These are phyloP conservation scores for Pavo muticus DNA, from an alignment of 2,113 vertebrate genomes.

Conservation along the genomic window DNA sequence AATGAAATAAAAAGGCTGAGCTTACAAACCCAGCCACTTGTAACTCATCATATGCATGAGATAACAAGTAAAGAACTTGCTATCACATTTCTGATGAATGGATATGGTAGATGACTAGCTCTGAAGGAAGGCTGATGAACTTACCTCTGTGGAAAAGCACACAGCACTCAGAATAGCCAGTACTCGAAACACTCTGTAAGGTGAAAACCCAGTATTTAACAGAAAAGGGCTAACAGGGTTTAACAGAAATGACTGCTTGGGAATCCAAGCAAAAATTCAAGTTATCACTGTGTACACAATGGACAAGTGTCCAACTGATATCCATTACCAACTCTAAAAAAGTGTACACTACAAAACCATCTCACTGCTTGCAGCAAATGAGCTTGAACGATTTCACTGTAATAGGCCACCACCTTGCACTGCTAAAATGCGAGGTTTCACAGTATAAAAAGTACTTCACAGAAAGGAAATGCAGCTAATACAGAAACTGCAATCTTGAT, in stretches of 20 bases:
- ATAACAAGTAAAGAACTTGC: not conserved
- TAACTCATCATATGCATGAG: not conserved
- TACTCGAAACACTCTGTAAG: not conserved
- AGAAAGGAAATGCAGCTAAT: constrained; percentile 40
- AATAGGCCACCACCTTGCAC: constrained; percentile 58
- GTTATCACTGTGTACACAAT: constrained; percentile 47
- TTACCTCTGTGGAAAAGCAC: constrained; percentile 16
- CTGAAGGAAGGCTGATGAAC: not conserved
- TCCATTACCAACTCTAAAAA: constrained; percentile 53
- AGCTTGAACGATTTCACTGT: constrained; percentile 35
- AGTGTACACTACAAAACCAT: constrained; percentile 55
- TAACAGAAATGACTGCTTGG: constrained; percentile 45
- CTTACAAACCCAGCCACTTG: not conserved
- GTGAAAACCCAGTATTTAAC: constrained; percentile 37
- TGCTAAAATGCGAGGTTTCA: constrained; percentile 64
- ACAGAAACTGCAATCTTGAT: constrained; percentile 24
- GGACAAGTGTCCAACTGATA: constrained; percentile 19
- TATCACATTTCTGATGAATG: not conserved
- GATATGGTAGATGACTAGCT: not conserved
- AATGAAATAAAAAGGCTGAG: not conserved
- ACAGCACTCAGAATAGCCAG: not conserved
- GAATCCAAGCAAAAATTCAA: constrained; percentile 68
- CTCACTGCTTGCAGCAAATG: constrained; percentile 57
- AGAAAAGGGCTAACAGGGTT: constrained; percentile 1
- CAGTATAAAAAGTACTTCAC: constrained; percentile 65